Percentiles rank a stretch among this genome's conserved stretches.
Conservation (phyloP, 1,140 invertebrate species). For the Bombus difficillimus region DNA sequence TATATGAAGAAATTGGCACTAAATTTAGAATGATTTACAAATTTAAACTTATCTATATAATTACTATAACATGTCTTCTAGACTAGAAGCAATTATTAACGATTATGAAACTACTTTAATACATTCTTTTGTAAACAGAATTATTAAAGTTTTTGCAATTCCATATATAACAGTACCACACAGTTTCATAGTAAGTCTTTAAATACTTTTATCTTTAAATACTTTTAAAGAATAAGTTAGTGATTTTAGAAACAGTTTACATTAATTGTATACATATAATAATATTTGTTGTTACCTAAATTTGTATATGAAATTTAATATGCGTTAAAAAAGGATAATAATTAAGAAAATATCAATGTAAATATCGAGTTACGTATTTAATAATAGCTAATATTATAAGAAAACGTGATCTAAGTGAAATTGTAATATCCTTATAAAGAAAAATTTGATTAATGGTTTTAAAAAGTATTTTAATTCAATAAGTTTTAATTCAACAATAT, state of each 20-base stretch:
- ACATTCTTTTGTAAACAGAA: constrained; percentile 31
- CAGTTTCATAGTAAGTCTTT: not conserved
- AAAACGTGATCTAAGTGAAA: not conserved
- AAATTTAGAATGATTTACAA: constrained; percentile 55
- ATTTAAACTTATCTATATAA: constrained; percentile 35
- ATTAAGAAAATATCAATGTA: not conserved
- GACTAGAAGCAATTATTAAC: constrained; percentile 48
- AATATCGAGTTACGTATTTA: not conserved
- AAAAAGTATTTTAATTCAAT: not conserved
- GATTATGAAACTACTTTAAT: constrained; percentile 36
- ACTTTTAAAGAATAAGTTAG: constrained; percentile 6
- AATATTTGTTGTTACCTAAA: not conserved
- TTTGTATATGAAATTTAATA: not conserved
- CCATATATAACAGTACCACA: constrained; percentile 32
- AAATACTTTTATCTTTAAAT: not conserved
- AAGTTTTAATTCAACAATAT: not conserved
- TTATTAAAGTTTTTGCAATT: constrained; percentile 42
- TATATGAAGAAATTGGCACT: constrained; percentile 64
- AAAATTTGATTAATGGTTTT: not conserved
- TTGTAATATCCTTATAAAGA: not conserved
- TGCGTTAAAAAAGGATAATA: not conserved
- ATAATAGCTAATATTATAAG: constrained; percentile 4
- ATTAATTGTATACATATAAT: not conserved
- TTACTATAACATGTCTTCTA: constrained; percentile 31
- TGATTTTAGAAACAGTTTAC: not conserved